A percentile compares a stretch with the other conserved stretches of the same genome.
Conservation (phyloP, 2,113 vertebrate species). For the Athene noctua region DNA sequence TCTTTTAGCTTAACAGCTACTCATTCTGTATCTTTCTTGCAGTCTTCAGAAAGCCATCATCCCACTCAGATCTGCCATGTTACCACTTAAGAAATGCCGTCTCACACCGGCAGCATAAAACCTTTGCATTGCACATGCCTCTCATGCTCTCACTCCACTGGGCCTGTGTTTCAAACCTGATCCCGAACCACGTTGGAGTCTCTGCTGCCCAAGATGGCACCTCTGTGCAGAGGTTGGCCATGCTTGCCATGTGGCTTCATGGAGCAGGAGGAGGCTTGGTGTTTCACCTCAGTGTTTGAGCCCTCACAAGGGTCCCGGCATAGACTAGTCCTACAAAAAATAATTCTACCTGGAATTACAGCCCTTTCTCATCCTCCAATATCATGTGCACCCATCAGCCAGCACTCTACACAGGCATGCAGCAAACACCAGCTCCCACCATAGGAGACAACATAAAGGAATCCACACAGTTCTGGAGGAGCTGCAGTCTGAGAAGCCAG, state of each 20-base stretch:
- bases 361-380: not conserved
- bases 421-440: not conserved
- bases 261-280: not conserved
- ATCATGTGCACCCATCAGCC: not conserved
- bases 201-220: not conserved
- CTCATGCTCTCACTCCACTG: not conserved
- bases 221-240: not conserved
- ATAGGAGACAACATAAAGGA: accelerated
- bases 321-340: not conserved
- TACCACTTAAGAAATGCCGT: slow-evolving; percentile 5
- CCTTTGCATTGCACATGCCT: not conserved
- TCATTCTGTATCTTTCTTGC: not conserved
- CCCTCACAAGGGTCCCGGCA: not conserved
- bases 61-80: slow-evolving; percentile 16
- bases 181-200: not conserved
- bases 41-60: not conserved
- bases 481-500: not conserved
- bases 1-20: slow-evolving; percentile 1
- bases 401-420: not conserved
- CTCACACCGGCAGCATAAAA: not conserved
- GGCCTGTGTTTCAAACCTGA: not conserved
- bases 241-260: not conserved
- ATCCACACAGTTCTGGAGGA: not conserved
- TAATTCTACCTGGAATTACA: not conserved
- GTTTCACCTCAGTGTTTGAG: not conserved